A percentile compares a stretch with the other conserved stretches of the same genome.
Conservation (phyloP, 2,113 vertebrate genomes). For the Paralichthys olivaceus region DNA sequence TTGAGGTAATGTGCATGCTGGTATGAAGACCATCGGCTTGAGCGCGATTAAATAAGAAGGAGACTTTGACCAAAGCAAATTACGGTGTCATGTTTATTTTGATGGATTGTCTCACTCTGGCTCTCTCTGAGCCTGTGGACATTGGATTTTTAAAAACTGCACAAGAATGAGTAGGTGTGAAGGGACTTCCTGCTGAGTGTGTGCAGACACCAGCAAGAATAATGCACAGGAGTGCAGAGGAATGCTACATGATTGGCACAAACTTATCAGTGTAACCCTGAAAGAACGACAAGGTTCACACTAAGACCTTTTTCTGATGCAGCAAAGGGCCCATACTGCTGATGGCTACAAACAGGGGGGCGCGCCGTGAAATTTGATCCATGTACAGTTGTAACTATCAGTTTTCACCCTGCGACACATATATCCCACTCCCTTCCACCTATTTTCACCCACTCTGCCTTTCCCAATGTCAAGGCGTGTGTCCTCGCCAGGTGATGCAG, state of each 20-base stretch:
- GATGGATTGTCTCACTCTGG: slow-evolving; percentile 43
- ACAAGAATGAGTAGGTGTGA: slow-evolving; percentile 2
- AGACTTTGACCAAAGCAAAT: slow-evolving; percentile 35
- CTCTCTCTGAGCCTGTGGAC: not conserved
- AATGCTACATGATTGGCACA: slow-evolving; percentile 32
- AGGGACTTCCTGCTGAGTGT: slow-evolving; percentile 36
- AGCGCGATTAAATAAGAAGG: not conserved
- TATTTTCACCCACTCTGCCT: slow-evolving; percentile 42
- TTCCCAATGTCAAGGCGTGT: slow-evolving; percentile 62
- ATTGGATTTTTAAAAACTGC: not conserved
- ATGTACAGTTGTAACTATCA: slow-evolving; percentile 20
- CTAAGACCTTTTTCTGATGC: slow-evolving; percentile 18
- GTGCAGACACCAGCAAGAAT: slow-evolving; percentile 38
- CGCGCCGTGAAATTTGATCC: slow-evolving; percentile 63
- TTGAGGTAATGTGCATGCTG: slow-evolving; percentile 2
- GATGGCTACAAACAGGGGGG: slow-evolving; percentile 7
- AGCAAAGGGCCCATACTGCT: slow-evolving; percentile 2
- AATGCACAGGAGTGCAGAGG: slow-evolving; percentile 17
- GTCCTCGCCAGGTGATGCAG: slow-evolving; percentile 69
- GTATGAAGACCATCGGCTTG: not conserved
- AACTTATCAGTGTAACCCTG: slow-evolving; percentile 20
- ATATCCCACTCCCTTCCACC: not conserved
- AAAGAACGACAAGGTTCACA: slow-evolving; percentile 6
- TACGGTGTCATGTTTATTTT: slow-evolving; percentile 36
- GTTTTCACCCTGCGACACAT: slow-evolving; percentile 12